phyloP scores from a whole-genome alignment of 2,888 invertebrate species.

The Agapostemon virescens region DNA sequence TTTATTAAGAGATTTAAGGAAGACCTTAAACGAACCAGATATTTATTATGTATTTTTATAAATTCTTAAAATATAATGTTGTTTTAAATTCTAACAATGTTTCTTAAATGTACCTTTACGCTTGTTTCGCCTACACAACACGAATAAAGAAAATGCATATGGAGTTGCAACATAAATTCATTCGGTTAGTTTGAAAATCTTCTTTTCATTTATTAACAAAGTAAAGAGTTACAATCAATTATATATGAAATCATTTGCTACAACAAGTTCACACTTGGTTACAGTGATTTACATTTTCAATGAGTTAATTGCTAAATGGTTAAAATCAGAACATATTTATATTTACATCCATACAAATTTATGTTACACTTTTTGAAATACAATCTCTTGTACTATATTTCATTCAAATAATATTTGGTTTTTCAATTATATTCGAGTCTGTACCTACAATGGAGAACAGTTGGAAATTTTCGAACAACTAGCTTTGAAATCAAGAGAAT shows the following conservation, averaged over 20 bases:
- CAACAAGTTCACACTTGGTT: too few relatives aligned
- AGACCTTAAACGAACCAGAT: not conserved
- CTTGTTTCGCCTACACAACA: not conserved
- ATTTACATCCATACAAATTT: not conserved
- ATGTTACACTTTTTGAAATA: not conserved
- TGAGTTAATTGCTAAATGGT: not conserved
- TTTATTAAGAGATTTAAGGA: not conserved
- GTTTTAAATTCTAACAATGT: not conserved
- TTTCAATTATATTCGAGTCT: not conserved
- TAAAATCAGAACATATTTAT: not conserved
- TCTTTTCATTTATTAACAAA: not conserved
- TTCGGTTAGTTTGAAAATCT: not conserved
- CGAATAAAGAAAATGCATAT: not conserved
- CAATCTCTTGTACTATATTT: not conserved
- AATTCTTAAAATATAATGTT: not conserved
- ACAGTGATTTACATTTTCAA: not conserved
- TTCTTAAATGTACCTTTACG: not conserved
- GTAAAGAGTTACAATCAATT: not conserved
- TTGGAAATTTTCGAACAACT: too few relatives aligned
- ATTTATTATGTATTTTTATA: conserved; percentile 19
- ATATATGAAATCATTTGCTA: too few relatives aligned
- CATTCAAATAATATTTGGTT: not conserved
- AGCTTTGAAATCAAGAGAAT: not conserved
- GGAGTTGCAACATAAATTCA: not conserved
- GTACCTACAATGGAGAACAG: not conserved